Base-by-base conservation (phyloP, 2,888 invertebrate genomes). In the Drosophila bunnanda region DNA sequence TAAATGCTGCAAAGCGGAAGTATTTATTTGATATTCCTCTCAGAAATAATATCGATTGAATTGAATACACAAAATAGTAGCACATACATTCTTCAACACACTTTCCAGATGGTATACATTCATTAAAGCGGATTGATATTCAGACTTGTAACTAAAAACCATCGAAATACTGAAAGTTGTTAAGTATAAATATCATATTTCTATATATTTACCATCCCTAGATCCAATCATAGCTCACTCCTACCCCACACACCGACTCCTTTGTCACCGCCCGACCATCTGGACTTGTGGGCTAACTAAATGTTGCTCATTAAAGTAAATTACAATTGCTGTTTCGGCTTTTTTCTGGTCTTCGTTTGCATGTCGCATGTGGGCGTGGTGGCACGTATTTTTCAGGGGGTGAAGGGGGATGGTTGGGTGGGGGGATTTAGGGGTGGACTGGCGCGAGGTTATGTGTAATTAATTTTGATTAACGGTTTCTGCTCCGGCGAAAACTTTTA, bases 401-500 rank as follows among this genome's bases (percentile, higher is more conserved):
- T 17, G 13, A 28, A 12, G 13, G n/a, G 48, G n/a, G n/a, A n/a
- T n/a, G n/a, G n/a, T n/a, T n/a, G n/a, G n/a, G n/a, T n/a, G n/a
- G n/a, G 50, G 17, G 13, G 13, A 12, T 3, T 38, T 36, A 17
- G 36, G 64, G 53, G 65, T 59, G 20, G 53, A 41, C 36, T 57
- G 73, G 64, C 56, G 52, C 36, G 56, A 57, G 69, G 61, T 73
- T 77, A 73, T 75, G 75, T 78, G 82, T 85, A 89, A 85, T 85
- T 85, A 85, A 89, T 87, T 87, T 89, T 88, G 87, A 89, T 85
- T 88, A 85, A 85, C 87, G 84, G 76, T 77, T 64, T 70, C 57
- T 60, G 57, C 57, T 58, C 43, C 53, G 72, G 60, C 87, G 28
- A 79, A 82, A 83, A 83, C 64, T 84, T 86, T 85, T 69, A 70